Conservation (phyloP, 2,113 vertebrate species). For the Pitta sordida region DNA sequence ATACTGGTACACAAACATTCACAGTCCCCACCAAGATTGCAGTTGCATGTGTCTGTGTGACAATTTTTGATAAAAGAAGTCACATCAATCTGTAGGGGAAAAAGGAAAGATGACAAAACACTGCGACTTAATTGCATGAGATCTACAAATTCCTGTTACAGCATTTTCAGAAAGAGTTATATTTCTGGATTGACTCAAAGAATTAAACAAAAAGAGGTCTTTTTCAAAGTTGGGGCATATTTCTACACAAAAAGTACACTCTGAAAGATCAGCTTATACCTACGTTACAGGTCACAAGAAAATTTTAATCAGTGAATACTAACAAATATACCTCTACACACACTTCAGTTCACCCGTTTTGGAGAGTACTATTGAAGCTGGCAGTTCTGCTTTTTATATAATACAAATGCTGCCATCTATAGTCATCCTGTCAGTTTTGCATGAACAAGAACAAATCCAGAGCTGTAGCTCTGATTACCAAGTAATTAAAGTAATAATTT, state of each 20-base stretch:
- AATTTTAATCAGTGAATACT: not conserved
- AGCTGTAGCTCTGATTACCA: not conserved
- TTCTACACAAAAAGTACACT: not conserved
- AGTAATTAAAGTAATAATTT: not conserved
- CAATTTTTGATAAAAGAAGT: conserved; percentile 98
- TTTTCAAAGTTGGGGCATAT: not conserved
- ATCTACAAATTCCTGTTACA: not conserved
- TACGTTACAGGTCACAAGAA: not conserved
- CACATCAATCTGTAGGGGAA: conserved; percentile 85
- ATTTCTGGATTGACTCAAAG: not conserved
- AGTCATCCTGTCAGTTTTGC: not conserved
- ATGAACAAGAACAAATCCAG: not conserved
- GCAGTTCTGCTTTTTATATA: not conserved
- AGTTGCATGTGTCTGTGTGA: conserved; percentile 95
- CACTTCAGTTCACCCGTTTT: not conserved
- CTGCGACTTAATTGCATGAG: not conserved
- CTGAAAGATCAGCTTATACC: not conserved
- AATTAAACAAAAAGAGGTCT: not conserved
- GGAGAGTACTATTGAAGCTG: not conserved
- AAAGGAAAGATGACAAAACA: not conserved
- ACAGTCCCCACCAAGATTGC: conserved; percentile 94
- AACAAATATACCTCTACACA: not conserved
- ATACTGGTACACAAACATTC: conserved; percentile 96
- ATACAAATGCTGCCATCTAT: conserved; percentile 19
- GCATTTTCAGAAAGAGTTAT: not conserved